Base-by-base conservation (phyloP, 2,113 vertebrate genomes). In the Pedetes capensis region DNA sequence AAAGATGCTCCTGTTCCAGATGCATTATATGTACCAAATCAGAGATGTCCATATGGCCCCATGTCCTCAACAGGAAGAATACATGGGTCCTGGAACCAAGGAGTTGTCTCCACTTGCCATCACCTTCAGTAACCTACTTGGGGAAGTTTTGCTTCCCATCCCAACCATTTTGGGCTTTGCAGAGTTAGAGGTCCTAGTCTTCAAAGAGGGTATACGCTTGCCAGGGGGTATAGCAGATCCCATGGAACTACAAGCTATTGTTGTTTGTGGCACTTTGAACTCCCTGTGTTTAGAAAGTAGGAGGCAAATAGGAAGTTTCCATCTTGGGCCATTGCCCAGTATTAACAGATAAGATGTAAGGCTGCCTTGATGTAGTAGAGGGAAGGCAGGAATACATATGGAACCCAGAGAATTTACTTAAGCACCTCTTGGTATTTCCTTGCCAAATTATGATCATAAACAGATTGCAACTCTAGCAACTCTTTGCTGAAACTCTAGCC, bases 261-360 rank as follows among this genome's bases (percentile, higher is more conserved):
- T 64, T 82, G 34, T 2, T 47, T n/a, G 64, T 83, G 12, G 51
- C 17, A 71, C 13, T 93, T 91, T 64, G 55, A 18, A 22, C 18
- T 86, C 32, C 27, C 27, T 63, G 9, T 69, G 44, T 81, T 80
- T 89, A 96, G 93, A 79, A 84, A 89, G 39, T 47, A 82, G 53
- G n/a, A 74, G 44, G 29, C 44, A 71, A 76, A 47, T 75, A 68
- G 44, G 47, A 57, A 80, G 53, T 29, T 17, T 23, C 27, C 18
- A 39, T 82, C 68, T 85, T 88, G 69, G 14, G 9, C 47, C 69
- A 25, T 49, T 53, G 53, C 47, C 27, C 23, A n/a, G 68, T 32
- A 68, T 34, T 23, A 53, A 22, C 27, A 68, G 17, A 17, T 51
- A 14, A 44, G 13, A 55, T 2, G 6, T 39, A n/a, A 22, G 32